Evolutionary conservation across 2,888 invertebrate genomes (phyloP).

Genomic region (Drosophila meridionalis): DNA sequence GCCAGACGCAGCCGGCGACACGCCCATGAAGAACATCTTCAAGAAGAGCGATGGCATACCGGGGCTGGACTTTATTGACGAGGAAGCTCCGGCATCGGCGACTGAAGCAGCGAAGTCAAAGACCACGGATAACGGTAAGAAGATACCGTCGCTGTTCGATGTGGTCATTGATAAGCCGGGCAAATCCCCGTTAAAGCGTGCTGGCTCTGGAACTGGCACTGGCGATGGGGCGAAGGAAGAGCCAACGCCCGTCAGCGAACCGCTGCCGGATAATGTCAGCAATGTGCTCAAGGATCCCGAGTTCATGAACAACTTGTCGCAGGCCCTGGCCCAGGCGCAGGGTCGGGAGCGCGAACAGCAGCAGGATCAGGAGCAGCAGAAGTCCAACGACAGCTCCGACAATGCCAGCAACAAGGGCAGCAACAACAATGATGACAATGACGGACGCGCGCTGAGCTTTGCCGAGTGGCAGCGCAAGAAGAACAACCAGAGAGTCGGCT

Average conservation of each 20-base stretch:
- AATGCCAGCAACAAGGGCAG: conserved; percentile 28
- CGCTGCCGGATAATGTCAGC: conserved; percentile 62
- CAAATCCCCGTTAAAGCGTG: not conserved
- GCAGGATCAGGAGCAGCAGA: conserved; percentile 15
- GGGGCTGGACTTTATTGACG: conserved; percentile 89
- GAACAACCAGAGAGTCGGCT: conserved; percentile 27
- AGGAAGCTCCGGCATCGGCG: conserved; percentile 46
- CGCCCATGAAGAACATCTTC: conserved; percentile 75
- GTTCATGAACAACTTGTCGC: conserved; percentile 80
- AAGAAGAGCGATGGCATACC: conserved; percentile 87
- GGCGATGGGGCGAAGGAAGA: conserved; percentile 2
- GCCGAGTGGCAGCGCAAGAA: conserved; percentile 77
- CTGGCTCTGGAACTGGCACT: no score
- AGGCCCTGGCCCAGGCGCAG: conserved; percentile 80
- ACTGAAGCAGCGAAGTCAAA: not conserved
- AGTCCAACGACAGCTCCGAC: conserved; percentile 20
- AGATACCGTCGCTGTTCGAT: conserved; percentile 81
- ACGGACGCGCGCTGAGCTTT: conserved; percentile 63
- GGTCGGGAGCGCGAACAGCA: conserved; percentile 53
- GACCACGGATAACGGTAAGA: conserved; percentile 42
- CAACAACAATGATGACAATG: conserved; percentile 20
- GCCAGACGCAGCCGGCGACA: conserved; percentile 7
- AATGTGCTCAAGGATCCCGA: conserved; percentile 81
- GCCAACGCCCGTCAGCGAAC: conserved; percentile 9
- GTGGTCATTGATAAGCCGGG: conserved; percentile 73